Conservation (phyloP, 2,113 vertebrate genomes). For the Pollachius pollachius region DNA sequence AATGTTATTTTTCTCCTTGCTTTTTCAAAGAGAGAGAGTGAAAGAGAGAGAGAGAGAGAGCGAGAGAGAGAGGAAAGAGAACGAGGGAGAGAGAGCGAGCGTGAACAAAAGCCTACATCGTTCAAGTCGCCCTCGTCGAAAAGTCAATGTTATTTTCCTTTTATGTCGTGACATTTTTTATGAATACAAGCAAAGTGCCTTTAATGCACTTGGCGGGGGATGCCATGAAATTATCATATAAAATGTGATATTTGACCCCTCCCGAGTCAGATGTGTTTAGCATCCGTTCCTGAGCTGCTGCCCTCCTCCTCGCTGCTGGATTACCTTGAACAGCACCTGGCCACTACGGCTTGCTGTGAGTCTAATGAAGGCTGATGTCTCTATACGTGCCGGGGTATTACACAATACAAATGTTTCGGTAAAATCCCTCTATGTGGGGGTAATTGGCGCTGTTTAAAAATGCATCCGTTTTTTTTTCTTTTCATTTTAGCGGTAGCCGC, state of each 20-base stretch:
- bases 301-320: constrained; percentile 48
- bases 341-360: constrained; percentile 57
- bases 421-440: constrained; percentile 69
- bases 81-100: too few species aligned
- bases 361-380: constrained; percentile 74
- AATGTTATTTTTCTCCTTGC: too few species aligned
- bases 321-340: constrained; percentile 60
- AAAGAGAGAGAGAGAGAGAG: too few species aligned
- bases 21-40: too few species aligned
- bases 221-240: constrained; percentile 51
- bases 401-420: constrained; percentile 76
- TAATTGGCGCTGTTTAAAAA: constrained; percentile 79
- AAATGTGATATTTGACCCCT: constrained; percentile 64
- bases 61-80: too few species aligned
- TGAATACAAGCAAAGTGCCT: constrained; percentile 44
- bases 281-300: constrained; percentile 47
- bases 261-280: constrained; percentile 56
- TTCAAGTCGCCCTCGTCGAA: constrained; percentile 21
- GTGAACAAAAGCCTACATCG: not conserved
- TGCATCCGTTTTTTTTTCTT: constrained; percentile 63
- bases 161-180: constrained; percentile 25
- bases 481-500: constrained; percentile 15
- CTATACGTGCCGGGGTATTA: constrained; percentile 70
- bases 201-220: constrained; percentile 29
- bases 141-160: constrained; percentile 20